These are phyloP conservation scores for Phaetusa simplex DNA, from an alignment of 2,113 vertebrate species.

Conservation along the genomic window DNA sequence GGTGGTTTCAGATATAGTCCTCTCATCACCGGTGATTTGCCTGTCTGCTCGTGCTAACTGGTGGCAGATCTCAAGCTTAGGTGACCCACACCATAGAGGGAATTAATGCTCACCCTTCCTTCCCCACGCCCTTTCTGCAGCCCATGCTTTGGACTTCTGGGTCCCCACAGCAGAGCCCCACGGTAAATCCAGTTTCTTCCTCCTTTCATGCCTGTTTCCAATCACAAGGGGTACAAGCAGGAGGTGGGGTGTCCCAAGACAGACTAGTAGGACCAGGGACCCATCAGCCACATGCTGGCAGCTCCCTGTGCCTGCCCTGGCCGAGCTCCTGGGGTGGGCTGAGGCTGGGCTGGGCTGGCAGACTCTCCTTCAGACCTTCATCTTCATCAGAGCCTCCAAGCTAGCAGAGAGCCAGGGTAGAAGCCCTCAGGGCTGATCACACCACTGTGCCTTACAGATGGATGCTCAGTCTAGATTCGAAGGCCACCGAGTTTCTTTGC, in stretches of 20 bases:
- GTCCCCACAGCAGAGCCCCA: not conserved
- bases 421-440: not conserved
- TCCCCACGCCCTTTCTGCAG: not conserved
- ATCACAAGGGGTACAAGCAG: not conserved
- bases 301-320: not conserved
- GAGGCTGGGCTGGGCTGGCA: not conserved
- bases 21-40: not conserved
- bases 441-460: rapidly evolving
- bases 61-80: not conserved
- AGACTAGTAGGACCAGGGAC: not conserved
- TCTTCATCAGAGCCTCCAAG: not conserved
- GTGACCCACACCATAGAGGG: not conserved
- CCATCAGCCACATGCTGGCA: rapidly evolving
- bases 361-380: not conserved
- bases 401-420: not conserved
- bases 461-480: not conserved
- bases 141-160: not conserved
- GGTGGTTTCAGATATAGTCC: not conserved
- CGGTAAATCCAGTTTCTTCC: not conserved
- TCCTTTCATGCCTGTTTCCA: not conserved
- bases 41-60: not conserved
- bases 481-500: not conserved
- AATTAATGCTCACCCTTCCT: not conserved
- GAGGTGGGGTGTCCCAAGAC: not conserved
- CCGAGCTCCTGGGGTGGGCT: not conserved